Evolutionary conservation across 92 coral and sea anemone species (phyloP).

Genomic region (Blastomussa wellsi): DNA sequence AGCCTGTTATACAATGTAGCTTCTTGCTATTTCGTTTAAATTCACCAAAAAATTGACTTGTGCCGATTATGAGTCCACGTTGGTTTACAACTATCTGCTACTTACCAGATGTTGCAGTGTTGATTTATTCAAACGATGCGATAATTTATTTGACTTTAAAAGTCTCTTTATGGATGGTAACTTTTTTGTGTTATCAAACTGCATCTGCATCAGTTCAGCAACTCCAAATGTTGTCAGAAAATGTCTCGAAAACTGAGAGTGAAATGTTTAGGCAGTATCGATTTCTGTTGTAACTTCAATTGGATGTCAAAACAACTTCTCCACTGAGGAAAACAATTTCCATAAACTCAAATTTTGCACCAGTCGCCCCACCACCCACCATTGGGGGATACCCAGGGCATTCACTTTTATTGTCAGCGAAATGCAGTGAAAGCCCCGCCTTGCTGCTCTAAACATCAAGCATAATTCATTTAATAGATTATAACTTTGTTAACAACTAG

Average conservation of each 20-base stretch:
- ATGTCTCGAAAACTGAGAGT: neutral
- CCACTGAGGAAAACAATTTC: neutral
- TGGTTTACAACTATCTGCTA: conserved; percentile 9
- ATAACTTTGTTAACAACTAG: too few relatives aligned
- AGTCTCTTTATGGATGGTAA: neutral
- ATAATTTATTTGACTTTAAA: conserved; percentile 15
- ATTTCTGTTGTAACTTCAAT: neutral
- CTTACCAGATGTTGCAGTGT: conserved; percentile 6
- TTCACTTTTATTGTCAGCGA: too few relatives aligned
- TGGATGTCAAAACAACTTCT: neutral
- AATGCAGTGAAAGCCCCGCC: too few relatives aligned
- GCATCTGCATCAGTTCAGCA: neutral
- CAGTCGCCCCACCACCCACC: too few relatives aligned
- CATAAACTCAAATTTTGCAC: neutral
- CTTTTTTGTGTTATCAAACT: neutral
- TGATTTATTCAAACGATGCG: conserved; percentile 35
- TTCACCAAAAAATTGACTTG: conserved; percentile 12
- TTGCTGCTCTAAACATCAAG: too few relatives aligned
- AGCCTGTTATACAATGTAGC: neutral
- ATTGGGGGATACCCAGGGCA: too few relatives aligned
- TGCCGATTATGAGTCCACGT: neutral
- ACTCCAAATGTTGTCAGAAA: neutral
- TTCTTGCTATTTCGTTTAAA: neutral
- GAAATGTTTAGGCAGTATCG: neutral
- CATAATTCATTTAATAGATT: too few relatives aligned